These are phyloP conservation scores for Mirza zaza DNA, from an alignment of 2,113 vertebrate genomes.

Conservation along the genomic window DNA sequence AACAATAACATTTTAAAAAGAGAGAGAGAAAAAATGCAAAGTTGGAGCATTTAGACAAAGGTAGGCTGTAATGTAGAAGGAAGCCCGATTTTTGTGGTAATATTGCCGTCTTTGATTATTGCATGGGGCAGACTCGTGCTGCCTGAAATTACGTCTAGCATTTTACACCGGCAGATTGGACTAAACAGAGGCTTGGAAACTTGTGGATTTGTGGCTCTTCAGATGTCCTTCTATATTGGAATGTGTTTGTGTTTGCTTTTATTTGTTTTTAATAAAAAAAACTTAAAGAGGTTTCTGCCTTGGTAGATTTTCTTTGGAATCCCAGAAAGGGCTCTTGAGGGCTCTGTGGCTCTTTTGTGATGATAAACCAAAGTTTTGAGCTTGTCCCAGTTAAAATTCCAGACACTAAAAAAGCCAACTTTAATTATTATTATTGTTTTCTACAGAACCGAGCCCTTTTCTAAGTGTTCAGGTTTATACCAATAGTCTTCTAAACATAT, in stretches of 20 bases:
- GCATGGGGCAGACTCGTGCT: not conserved
- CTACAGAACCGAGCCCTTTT: slow-evolving; percentile 66
- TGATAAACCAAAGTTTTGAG: slow-evolving; percentile 76
- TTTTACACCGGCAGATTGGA: slow-evolving; percentile 62
- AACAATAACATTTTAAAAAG: not conserved
- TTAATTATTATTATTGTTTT: slow-evolving; percentile 79
- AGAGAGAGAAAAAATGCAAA: not conserved
- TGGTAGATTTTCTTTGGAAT: slow-evolving; percentile 77
- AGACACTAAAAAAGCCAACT: slow-evolving; percentile 74
- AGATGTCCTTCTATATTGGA: slow-evolving; percentile 78
- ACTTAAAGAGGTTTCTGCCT: slow-evolving; percentile 68
- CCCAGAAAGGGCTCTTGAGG: slow-evolving; percentile 72
- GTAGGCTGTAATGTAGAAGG: not conserved
- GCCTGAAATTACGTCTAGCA: slow-evolving; percentile 62
- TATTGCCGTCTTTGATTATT: slow-evolving; percentile 53
- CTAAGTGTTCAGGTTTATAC: slow-evolving; percentile 75
- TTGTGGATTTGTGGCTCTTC: slow-evolving; percentile 80
- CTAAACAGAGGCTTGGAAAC: slow-evolving; percentile 73
- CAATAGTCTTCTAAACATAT: slow-evolving; percentile 70
- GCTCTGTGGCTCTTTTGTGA: slow-evolving; percentile 75
- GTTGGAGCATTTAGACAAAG: slow-evolving; percentile 46
- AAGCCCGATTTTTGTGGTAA: not conserved
- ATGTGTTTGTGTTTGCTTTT: slow-evolving; percentile 80
- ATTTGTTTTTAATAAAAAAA: slow-evolving; percentile 79
- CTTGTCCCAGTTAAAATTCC: slow-evolving; percentile 73